phyloP scores from a whole-genome alignment of 2,113 vertebrate genomes.

The Chrysemys picta region DNA sequence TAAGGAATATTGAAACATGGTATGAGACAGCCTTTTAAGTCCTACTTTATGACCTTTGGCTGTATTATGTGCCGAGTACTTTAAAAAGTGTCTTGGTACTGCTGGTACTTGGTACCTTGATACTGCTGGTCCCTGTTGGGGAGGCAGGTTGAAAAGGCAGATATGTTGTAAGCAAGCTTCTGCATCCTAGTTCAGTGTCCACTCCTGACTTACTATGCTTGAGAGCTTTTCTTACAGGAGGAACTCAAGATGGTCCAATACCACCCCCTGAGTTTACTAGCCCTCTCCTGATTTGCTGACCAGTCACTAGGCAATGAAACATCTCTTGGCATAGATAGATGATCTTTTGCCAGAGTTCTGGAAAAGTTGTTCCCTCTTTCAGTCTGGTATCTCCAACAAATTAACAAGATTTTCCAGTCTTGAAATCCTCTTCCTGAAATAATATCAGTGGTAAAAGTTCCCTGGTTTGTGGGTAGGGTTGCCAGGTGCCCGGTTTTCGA shows the following conservation, averaged over 20 bases:
- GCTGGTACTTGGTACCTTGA: background rate
- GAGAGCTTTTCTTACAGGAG: background rate
- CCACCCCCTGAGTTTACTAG: background rate
- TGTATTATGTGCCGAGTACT: background rate
- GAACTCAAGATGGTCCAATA: background rate
- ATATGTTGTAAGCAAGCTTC: background rate
- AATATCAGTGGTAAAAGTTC: background rate
- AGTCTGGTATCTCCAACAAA: background rate
- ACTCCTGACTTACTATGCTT: background rate
- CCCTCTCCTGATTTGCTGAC: background rate
- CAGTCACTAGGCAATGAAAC: background rate
- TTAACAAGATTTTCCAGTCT: background rate
- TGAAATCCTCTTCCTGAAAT: background rate
- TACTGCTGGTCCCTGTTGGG: background rate
- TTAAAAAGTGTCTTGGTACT: background rate
- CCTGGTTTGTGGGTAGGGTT: background rate
- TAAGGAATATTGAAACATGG: background rate
- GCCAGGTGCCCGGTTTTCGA: too few species aligned
- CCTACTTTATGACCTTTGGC: background rate
- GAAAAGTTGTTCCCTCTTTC: background rate
- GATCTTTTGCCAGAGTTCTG: background rate
- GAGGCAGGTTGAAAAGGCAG: background rate
- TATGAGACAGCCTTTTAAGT: background rate
- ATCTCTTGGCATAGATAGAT: background rate
- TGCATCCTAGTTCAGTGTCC: background rate